Evolutionary conservation across 2,797 vertebrate species (phyloP).

Genomic region (Gymnothorax javanicus): DNA sequence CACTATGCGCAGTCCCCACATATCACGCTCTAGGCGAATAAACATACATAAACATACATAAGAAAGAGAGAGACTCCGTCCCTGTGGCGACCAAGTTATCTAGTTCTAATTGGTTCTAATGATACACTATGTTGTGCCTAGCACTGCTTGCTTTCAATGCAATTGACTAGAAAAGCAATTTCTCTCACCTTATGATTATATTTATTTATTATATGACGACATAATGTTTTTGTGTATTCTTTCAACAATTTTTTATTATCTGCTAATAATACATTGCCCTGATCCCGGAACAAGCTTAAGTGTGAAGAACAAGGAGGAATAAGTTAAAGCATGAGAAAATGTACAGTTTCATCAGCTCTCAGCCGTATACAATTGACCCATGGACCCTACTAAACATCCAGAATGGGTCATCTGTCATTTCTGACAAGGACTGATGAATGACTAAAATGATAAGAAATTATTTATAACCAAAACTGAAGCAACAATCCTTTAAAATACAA

Average conservation of each 20-base stretch:
- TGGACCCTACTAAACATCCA: background rate
- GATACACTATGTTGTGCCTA: too few relatives aligned
- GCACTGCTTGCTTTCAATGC: background rate
- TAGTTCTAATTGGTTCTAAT: too few relatives aligned
- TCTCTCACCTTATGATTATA: background rate
- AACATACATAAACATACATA: too few relatives aligned
- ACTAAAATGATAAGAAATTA: background rate
- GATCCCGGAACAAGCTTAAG: background rate
- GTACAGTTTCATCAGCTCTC: slow-evolving; percentile 2
- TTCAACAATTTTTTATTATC: background rate
- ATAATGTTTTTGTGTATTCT: background rate
- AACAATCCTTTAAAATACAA: background rate
- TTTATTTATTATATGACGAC: background rate
- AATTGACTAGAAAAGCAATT: background rate
- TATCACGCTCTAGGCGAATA: too few relatives aligned
- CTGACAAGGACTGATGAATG: background rate
- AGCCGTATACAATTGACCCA: background rate
- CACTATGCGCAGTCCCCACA: too few relatives aligned
- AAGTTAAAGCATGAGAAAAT: background rate
- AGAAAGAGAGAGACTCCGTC: too few relatives aligned
- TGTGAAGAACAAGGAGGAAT: background rate
- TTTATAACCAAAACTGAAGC: background rate
- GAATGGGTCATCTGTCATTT: background rate
- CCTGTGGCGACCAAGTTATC: too few relatives aligned
- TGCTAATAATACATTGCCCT: background rate